These are phyloP conservation scores for Eudasyphora cyanicolor DNA, from an alignment of 2,888 invertebrate genomes.

Conservation along the genomic window DNA sequence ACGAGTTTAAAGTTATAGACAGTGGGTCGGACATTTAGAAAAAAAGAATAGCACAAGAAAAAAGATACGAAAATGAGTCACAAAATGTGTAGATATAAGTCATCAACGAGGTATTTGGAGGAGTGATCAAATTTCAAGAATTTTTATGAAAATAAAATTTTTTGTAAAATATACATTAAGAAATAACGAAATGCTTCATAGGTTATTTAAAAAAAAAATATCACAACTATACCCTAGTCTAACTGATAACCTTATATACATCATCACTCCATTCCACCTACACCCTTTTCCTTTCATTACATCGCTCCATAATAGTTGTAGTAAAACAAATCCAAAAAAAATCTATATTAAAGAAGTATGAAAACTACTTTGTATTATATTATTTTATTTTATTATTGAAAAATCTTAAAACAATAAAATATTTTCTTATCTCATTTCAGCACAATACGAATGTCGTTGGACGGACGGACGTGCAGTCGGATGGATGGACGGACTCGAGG, in stretches of 20 bases:
- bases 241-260: no score
- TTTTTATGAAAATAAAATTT: no score
- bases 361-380: background rate
- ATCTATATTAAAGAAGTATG: background rate
- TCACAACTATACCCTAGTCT: no score
- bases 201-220: no score
- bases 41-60: no score
- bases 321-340: background rate
- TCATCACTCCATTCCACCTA: background rate
- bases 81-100: background rate
- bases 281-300: background rate
- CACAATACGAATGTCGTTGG: background rate
- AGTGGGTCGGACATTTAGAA: background rate
- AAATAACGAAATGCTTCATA: no score
- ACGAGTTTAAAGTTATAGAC: background rate
- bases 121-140: background rate
- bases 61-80: background rate
- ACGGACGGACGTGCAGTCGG: background rate
- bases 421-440: constrained; percentile 8
- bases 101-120: no score
- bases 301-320: background rate
- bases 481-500: background rate
- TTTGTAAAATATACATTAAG: no score
- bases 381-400: constrained; percentile 6
- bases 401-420: constrained; percentile 22